Percentiles rank a stretch among this genome's conserved stretches.
phyloP scores from a whole-genome alignment of 2,888 invertebrate species.

The Sesia bembeciformis region DNA sequence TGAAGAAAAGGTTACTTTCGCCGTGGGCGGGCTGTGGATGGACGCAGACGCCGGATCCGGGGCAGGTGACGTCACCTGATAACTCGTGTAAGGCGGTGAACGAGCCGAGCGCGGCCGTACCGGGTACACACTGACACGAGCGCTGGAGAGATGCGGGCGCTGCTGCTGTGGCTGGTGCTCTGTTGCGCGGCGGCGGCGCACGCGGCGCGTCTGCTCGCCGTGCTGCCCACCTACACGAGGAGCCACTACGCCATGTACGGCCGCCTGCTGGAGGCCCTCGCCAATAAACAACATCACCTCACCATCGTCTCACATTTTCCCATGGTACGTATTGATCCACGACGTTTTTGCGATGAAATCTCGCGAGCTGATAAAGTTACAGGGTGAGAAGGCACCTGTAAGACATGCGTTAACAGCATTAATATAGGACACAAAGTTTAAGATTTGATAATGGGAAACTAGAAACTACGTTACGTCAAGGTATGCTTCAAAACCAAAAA shows the following conservation, averaged over 20 bases:
- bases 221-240: slow-evolving; percentile 66
- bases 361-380: too few species aligned
- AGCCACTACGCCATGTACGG: slow-evolving; percentile 73
- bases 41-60: slow-evolving; percentile 1
- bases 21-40: slow-evolving; percentile 8
- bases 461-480: too few species aligned
- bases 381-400: too few species aligned
- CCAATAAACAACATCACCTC: slow-evolving; percentile 49
- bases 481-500: too few species aligned
- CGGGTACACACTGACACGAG: slow-evolving; percentile 31
- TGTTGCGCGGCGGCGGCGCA: slow-evolving; percentile 29
- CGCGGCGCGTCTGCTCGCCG: slow-evolving; percentile 56
- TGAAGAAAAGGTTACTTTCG: slow-evolving; percentile 12
- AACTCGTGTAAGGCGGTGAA: slow-evolving; percentile 15
- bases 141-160: slow-evolving; percentile 58
- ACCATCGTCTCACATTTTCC: slow-evolving; percentile 66
- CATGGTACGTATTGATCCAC: slow-evolving; percentile 43
- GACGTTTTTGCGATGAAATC: too few species aligned
- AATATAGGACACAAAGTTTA: too few species aligned
- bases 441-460: too few species aligned
- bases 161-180: slow-evolving; percentile 33
- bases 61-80: slow-evolving; percentile 27
- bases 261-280: slow-evolving; percentile 56
- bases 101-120: slow-evolving; percentile 11
- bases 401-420: too few species aligned